Conservation (phyloP, 1,140 invertebrate species). For the Pseudomyrmex flavicornis region DNA sequence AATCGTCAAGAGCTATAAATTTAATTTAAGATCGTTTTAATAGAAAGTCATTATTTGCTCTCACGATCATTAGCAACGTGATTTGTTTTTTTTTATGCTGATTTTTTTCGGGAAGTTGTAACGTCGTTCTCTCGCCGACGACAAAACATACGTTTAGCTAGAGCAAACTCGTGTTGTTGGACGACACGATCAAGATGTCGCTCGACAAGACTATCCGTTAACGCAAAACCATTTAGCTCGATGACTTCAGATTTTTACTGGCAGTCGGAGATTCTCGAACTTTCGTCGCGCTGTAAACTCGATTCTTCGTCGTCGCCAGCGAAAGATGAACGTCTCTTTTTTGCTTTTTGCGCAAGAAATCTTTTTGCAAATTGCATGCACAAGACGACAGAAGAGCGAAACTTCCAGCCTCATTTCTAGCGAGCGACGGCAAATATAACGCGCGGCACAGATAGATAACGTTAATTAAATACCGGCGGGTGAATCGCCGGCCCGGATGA, state of each 20-base stretch:
- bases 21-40: slow-evolving; percentile 27
- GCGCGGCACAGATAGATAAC: slow-evolving; percentile 30
- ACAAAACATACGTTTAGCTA: slow-evolving; percentile 2
- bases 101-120: slow-evolving; percentile 4
- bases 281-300: background rate
- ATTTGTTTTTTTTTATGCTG: slow-evolving; percentile 31
- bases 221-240: slow-evolving; percentile 37
- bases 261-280: slow-evolving; percentile 3
- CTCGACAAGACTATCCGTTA: slow-evolving; percentile 13
- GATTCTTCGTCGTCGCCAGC: background rate
- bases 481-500: slow-evolving; percentile 36
- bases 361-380: background rate
- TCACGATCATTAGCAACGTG: slow-evolving; percentile 13
- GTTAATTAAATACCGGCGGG: slow-evolving; percentile 56
- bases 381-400: background rate
- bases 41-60: background rate
- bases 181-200: slow-evolving; percentile 15
- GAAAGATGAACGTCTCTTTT: background rate
- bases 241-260: slow-evolving; percentile 40
- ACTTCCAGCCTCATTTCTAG: background rate
- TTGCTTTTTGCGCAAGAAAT: background rate
- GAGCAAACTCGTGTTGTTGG: slow-evolving; percentile 39
- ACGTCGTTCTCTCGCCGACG: too few species aligned
- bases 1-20: background rate
- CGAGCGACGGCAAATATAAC: slow-evolving; percentile 28